These are phyloP conservation scores for Ctenoplectra terminalis DNA, from an alignment of 1,140 invertebrate species.

Conservation along the genomic window DNA sequence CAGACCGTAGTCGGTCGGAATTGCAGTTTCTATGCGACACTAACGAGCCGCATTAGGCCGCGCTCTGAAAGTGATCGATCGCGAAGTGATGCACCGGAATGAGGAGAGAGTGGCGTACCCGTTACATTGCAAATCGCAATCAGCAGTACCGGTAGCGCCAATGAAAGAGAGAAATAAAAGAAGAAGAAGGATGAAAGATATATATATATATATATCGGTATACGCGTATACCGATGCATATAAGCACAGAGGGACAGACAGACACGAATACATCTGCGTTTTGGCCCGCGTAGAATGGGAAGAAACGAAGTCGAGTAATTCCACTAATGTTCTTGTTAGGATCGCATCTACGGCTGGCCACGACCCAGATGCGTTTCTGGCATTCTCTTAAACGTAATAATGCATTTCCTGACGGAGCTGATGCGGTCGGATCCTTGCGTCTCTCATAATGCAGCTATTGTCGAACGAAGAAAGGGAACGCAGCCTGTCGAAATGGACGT, in stretches of 20 bases:
- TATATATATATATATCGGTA: no score
- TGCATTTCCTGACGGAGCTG: slow-evolving; percentile 65
- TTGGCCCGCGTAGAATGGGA: slow-evolving; percentile 42
- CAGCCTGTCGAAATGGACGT: slow-evolving; percentile 59
- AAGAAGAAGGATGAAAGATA: not conserved
- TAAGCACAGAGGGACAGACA: not conserved
- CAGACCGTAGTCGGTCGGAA: slow-evolving; percentile 15
- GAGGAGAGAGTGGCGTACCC: slow-evolving; percentile 43
- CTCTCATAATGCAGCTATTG: slow-evolving; percentile 53
- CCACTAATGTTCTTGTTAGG: slow-evolving; percentile 60
- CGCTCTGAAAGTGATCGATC: slow-evolving; percentile 38
- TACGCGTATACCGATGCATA: no score
- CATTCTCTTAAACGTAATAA: slow-evolving; percentile 66
- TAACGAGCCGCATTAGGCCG: slow-evolving; percentile 56
- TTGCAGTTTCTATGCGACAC: slow-evolving; percentile 56
- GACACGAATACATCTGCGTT: slow-evolving; percentile 21
- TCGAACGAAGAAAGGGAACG: slow-evolving; percentile 49
- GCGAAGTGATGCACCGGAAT: slow-evolving; percentile 38
- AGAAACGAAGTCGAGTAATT: slow-evolving; percentile 65
- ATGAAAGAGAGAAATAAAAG: not conserved
- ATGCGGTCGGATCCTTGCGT: slow-evolving; percentile 34
- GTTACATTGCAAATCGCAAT: slow-evolving; percentile 63
- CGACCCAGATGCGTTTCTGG: slow-evolving; percentile 60
- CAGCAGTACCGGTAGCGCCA: not conserved
- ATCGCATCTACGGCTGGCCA: slow-evolving; percentile 44